Base-by-base conservation (phyloP, 2,888 invertebrate genomes). In the Pyrrhia umbra region DNA sequence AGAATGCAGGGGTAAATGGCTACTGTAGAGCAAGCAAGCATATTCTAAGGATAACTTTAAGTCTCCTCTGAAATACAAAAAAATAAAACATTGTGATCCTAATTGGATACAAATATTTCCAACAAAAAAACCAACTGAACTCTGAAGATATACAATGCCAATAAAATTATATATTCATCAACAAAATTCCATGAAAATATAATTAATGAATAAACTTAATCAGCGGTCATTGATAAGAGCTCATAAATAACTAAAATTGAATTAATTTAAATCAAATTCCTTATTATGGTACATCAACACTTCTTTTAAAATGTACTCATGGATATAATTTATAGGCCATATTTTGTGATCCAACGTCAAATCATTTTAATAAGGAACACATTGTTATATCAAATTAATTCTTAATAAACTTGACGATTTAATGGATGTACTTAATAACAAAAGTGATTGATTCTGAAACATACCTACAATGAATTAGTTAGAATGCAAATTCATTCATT, bases 361-460 rank as follows among this genome's bases (percentile, higher is more conserved):
- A 9, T 5, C 6, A n/a, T 39, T 43, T 8, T 25, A 13, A n/a
- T 51, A 13, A 61, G 45, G 34, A 40, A 34, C 40, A 45, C 34
- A 50, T 30, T 62, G 63, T 62, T 16, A 25, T 25, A 25, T 10
- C 21, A 49, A 63, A 63, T 43, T 10, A 40, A n/a, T 43, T 52
- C 42, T 56, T 27, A 43, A 16, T 25, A 39, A 52, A 49, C 30
- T 51, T 8, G 42, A 15, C 23, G 5, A 43, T 21, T 42, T 46
- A 46, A 47, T 72, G 21, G 9, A 37, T 8, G 2, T 0, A 1
- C 5, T 27, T 51, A 40, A 64, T 18, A 68, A 70, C 46, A 50
- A 50, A 67, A 51, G 46, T 74, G 50, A 70, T 70, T 54, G 57
- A 58, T 51, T 34, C 20, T 42, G 23, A 13, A 46, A 30, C 16